phyloP scores from a whole-genome alignment of 1,140 invertebrate species.

The Ptiloglossa arizonensis region DNA sequence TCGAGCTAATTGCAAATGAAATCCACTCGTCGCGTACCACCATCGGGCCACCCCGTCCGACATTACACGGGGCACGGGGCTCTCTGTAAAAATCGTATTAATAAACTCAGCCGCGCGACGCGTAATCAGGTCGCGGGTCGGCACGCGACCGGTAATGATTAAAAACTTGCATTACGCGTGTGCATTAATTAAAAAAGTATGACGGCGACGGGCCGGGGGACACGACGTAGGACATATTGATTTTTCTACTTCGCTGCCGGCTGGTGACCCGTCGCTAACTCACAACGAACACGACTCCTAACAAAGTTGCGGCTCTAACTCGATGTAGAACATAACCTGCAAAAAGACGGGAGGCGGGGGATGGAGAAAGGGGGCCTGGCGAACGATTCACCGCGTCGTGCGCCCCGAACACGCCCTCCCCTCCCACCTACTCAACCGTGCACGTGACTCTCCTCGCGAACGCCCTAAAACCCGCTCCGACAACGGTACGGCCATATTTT shows the following conservation, averaged over 20 bases:
- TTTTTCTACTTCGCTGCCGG: conserved; percentile 58
- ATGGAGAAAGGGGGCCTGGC: conserved; percentile 22
- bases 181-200: conserved; percentile 56
- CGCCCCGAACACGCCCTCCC: conserved; percentile 5
- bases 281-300: conserved; percentile 22
- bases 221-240: conserved; percentile 51
- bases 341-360: too few species aligned
- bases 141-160: conserved; percentile 29
- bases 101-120: not conserved
- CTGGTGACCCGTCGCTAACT: conserved; percentile 48
- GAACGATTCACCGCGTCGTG: conserved; percentile 27
- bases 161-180: conserved; percentile 41
- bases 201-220: not conserved
- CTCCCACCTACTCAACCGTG: not conserved
- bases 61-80: not conserved
- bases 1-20: not conserved
- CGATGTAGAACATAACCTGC: conserved; percentile 1
- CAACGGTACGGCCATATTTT: conserved; percentile 53
- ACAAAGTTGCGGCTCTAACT: conserved; percentile 53
- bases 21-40: not conserved
- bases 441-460: conserved; percentile 9
- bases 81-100: conserved; percentile 1
- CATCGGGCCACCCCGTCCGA: too few species aligned
- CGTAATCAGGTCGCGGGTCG: conserved; percentile 22
- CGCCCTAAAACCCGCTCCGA: conserved; percentile 31